Base-by-base conservation (phyloP, 2,888 invertebrate genomes). In the Phaedon cochleariae region DNA sequence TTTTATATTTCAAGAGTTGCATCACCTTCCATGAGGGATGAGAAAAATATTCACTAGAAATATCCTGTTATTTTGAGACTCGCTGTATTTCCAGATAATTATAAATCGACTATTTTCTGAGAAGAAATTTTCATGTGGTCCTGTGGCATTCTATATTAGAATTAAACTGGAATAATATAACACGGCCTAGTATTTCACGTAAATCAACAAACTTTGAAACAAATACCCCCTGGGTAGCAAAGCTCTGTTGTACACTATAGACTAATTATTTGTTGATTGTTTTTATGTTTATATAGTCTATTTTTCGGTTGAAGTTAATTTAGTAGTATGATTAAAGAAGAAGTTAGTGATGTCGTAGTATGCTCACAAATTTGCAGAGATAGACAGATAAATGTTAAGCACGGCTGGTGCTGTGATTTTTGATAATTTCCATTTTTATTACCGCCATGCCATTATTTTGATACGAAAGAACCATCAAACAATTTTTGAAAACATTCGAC, bases 201-300 rank as follows among this genome's bases (percentile, higher is more conserved):
- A 41, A 41, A 41, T 10, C 41, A 4, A 41, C 12, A 41, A 4
- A 41, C 15, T 41, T 41, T 41, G 15, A 69, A 68, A 64, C 63
- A 66, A 68, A 37, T 59, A 48, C 73, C 72, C 54, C 48, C 26
- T 64, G 26, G 65, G 65, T 61, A 79, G 79, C 78, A 74, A 76
- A 75, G 76, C 79, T 77, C 77, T 82, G 81, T 81, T 82, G 81
- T 78, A 80, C 62, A 77, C 76, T 80, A 80, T 81, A 81, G 80
- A 80, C 76, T 80, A 74, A 76, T 72, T 76, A 80, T 80, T 83
- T 83, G 83, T 83, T 83, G 83, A 82, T 83, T 83, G 83, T 83
- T 83, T 83, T 83, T 82, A 83, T 83, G 82, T 83, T 83, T 83
- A 83, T 83, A 83, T 83, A 83, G 83, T 83, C 81, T 83, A 83